Evolutionary conservation across 2,113 vertebrate genomes (phyloP), one percentile per base, ranked within the genome.

Genomic region (Acanthisitta chloris): DNA sequence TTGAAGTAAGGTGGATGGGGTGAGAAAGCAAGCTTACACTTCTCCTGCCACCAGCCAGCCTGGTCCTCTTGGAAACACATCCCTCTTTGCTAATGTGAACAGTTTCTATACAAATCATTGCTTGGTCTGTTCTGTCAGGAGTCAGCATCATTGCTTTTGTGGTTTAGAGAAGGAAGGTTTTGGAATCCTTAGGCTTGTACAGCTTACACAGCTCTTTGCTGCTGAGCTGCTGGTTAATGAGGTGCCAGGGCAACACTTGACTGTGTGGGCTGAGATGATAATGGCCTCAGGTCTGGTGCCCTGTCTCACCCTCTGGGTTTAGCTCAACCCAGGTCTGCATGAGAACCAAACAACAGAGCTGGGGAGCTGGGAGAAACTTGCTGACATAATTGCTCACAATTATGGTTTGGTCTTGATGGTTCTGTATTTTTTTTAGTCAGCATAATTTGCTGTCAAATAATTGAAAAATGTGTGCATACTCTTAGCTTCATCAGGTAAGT

Each of bases 301-400:
- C 42, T 55, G 34, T 9, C 64, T 81, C 34, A 8, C 7, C 10
- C 31, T 54, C 54, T 5, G 5, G 1, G 28, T n/a, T 38, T 12
- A 42, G 0, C 57, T 77, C 45, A 24, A 38, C 26, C 40, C 43
- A 40, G 58, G n/a, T 33, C 34, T 11, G 67, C 1, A 0, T 16
- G 54, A 90, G 48, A 71, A 10, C 10, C n/a, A 18, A 48, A 58
- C 0, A 4, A 17, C 34, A 33, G 77, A 0, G 0, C 20, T 62
- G 85, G 36, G 40, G 17, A 18, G 2, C 25, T 29, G 59, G 5
- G 29, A 8, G 10, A 38, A 77, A 55, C 19, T 73, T 70, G 16
- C 17, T 14, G 36, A 20, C 4, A 0, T 65, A 28, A 74, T 49
- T 71, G 12, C 31, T 90, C 14, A 17, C 8, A 7, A 8, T 36